phyloP scores from a whole-genome alignment of 2,113 vertebrate genomes.

The Haliaeetus leucogaster region DNA sequence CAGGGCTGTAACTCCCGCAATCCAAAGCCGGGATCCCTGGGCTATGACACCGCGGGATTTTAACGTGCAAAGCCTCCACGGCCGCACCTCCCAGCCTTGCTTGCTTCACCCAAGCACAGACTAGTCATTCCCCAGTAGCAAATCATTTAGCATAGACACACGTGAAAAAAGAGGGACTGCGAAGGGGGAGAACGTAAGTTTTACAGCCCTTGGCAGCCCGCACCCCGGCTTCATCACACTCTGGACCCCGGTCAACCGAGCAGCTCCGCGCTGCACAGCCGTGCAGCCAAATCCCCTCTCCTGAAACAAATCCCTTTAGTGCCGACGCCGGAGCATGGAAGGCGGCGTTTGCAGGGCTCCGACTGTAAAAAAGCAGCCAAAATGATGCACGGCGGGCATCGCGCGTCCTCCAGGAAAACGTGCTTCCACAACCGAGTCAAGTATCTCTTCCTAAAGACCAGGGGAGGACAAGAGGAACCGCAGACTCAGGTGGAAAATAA shows the following conservation, averaged over 20 bases:
- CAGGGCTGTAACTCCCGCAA: background rate
- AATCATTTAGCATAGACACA: background rate
- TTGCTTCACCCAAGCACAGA: background rate
- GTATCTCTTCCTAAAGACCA: background rate
- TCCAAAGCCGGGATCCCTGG: background rate
- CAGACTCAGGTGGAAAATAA: background rate
- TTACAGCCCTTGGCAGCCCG: background rate
- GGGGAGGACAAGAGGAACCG: background rate
- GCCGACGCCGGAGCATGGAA: rapidly evolving
- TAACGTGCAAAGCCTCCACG: background rate
- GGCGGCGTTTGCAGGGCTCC: background rate
- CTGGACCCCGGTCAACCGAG: background rate
- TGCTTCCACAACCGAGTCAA: background rate
- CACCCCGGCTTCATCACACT: background rate
- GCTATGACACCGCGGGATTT: background rate
- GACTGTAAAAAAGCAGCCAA: background rate
- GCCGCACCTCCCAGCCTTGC: background rate
- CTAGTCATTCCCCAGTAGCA: background rate
- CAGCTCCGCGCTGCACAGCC: background rate
- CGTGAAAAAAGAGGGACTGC: background rate
- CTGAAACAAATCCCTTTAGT: conserved; percentile 22
- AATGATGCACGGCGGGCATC: background rate
- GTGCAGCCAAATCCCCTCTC: background rate
- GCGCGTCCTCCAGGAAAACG: background rate
- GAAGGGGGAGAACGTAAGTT: background rate